A percentile compares a stretch with the other conserved stretches of the same genome.
phyloP scores from a whole-genome alignment of 2,797 vertebrate species.

The Spinibarbus caldwelli region DNA sequence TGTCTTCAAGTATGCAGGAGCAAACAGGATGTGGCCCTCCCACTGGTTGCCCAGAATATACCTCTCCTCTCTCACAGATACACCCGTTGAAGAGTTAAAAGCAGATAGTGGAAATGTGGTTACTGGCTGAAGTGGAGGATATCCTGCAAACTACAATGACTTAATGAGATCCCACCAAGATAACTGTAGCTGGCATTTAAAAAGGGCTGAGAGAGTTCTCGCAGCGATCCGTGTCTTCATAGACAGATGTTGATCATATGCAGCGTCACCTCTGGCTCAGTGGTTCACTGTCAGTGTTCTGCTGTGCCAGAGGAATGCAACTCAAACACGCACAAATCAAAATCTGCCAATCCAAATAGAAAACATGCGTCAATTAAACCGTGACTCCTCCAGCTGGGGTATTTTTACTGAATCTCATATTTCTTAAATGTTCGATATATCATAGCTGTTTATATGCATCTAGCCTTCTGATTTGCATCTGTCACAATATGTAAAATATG shows the following conservation, averaged over 20 bases:
- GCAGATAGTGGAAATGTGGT: slow-evolving; percentile 45
- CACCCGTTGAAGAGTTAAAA: slow-evolving; percentile 44
- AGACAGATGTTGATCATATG: slow-evolving; percentile 57
- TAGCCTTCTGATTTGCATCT: slow-evolving; percentile 30
- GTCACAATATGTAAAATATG: slow-evolving; percentile 29
- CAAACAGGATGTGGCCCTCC: slow-evolving; percentile 78
- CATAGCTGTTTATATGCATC: not conserved
- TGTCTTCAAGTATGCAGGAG: slow-evolving; percentile 66
- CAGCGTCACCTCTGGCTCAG: slow-evolving; percentile 1
- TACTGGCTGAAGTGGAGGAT: slow-evolving; percentile 63
- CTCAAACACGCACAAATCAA: slow-evolving; percentile 28
- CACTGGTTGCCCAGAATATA: slow-evolving; percentile 47
- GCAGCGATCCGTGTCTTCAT: slow-evolving; percentile 39
- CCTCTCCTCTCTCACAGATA: slow-evolving; percentile 2
- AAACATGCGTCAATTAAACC: slow-evolving; percentile 25
- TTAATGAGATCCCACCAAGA: slow-evolving; percentile 48
- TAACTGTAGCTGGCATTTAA: slow-evolving; percentile 34
- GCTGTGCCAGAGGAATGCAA: slow-evolving; percentile 35
- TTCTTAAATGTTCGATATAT: not conserved
- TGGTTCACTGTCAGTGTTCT: slow-evolving; percentile 15
- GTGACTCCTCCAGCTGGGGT: slow-evolving; percentile 25
- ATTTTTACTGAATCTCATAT: not conserved
- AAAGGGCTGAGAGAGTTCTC: not conserved
- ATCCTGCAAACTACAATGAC: slow-evolving; percentile 64
- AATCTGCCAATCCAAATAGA: slow-evolving; percentile 26